Percentiles rank a stretch among this genome's conserved stretches.
Conservation (phyloP, 2,797 vertebrate species). For the Orestias chungarensis region DNA sequence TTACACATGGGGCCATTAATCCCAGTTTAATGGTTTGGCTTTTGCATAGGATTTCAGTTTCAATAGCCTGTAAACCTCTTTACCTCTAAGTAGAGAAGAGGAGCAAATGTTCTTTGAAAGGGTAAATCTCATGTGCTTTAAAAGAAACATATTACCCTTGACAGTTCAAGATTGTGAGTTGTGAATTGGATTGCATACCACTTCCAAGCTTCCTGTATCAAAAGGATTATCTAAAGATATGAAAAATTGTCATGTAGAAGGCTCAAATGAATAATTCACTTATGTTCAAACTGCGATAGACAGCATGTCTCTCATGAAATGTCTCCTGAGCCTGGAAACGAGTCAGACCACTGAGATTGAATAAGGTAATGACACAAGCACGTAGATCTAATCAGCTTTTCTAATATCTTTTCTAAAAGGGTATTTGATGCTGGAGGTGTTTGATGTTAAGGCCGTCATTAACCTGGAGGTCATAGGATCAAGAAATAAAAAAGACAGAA, state of each 20-base stretch:
- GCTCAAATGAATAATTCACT: slow-evolving; percentile 63
- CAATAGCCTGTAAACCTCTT: slow-evolving; percentile 37
- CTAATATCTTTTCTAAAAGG: slow-evolving; percentile 65
- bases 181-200: slow-evolving; percentile 44
- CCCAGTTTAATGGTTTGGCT: slow-evolving; percentile 57
- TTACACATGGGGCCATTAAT: slow-evolving; percentile 63
- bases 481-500: slow-evolving; percentile 37
- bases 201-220: slow-evolving; percentile 27
- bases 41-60: slow-evolving; percentile 54
- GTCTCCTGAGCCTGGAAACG: slow-evolving; percentile 50
- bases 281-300: slow-evolving; percentile 41
- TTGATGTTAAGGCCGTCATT: slow-evolving; percentile 55
- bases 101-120: slow-evolving; percentile 35
- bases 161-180: slow-evolving; percentile 32
- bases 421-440: slow-evolving; percentile 63
- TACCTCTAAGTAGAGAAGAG: slow-evolving; percentile 36
- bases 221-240: slow-evolving; percentile 48
- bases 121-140: slow-evolving; percentile 36
- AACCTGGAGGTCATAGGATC: slow-evolving; percentile 64
- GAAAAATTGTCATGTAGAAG: slow-evolving; percentile 51
- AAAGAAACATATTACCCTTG: slow-evolving; percentile 42
- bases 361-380: slow-evolving; percentile 59
- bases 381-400: slow-evolving; percentile 61
- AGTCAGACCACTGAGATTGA: slow-evolving; percentile 48
- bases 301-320: slow-evolving; percentile 56